Conservation (phyloP, 2,797 vertebrate species). For the Propithecus perrieri region DNA sequence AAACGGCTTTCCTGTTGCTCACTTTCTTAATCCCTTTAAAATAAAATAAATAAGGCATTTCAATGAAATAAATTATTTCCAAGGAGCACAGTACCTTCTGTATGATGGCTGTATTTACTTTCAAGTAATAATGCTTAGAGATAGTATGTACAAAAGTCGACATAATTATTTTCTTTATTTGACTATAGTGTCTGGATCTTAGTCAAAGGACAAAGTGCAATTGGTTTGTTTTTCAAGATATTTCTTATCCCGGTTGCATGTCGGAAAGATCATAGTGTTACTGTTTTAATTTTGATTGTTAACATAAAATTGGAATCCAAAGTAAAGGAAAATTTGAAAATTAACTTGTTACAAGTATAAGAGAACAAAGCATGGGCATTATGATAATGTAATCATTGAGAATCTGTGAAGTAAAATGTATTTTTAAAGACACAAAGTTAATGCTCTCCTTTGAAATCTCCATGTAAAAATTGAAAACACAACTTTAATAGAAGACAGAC, state of each 20-base stretch:
- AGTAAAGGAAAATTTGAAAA: slow-evolving; percentile 78
- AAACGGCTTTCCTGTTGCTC: slow-evolving; percentile 64
- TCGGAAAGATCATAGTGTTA: slow-evolving; percentile 62
- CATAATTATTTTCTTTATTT: slow-evolving; percentile 81
- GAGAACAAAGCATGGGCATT: slow-evolving; percentile 81
- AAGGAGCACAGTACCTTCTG: slow-evolving; percentile 52
- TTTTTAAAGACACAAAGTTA: slow-evolving; percentile 85
- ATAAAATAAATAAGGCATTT: slow-evolving; percentile 81
- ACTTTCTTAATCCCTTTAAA: slow-evolving; percentile 63
- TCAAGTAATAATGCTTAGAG: slow-evolving; percentile 76
- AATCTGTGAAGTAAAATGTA: slow-evolving; percentile 82
- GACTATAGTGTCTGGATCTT: slow-evolving; percentile 66
- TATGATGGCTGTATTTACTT: slow-evolving; percentile 75
- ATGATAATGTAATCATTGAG: slow-evolving; percentile 81
- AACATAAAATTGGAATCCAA: slow-evolving; percentile 77
- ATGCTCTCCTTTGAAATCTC: slow-evolving; percentile 84
- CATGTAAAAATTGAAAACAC: slow-evolving; percentile 87
- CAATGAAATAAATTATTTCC: slow-evolving; percentile 78
- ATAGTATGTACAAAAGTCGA: slow-evolving; percentile 63
- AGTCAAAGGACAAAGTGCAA: slow-evolving; percentile 72
- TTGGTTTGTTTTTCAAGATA: slow-evolving; percentile 76
- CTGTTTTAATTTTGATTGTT: slow-evolving; percentile 80
- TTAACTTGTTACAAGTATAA: slow-evolving; percentile 75
- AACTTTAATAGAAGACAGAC: slow-evolving; percentile 87
- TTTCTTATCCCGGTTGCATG: slow-evolving; percentile 59